These are phyloP conservation scores for Bunonema sp. DNA, from an alignment of 2,888 invertebrate genomes.

Conservation along the genomic window DNA sequence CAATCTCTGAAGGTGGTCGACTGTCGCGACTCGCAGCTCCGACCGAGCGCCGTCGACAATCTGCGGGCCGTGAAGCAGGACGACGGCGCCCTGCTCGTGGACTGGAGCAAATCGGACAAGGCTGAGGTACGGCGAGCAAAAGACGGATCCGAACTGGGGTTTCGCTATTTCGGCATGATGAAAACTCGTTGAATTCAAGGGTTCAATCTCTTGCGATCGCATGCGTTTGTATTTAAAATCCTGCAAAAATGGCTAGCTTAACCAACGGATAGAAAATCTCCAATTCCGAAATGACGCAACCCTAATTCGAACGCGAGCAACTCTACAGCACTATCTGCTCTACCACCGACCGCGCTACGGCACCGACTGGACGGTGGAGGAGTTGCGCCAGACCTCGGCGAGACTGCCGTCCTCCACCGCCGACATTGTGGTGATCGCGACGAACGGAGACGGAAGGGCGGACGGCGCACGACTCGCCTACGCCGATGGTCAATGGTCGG, in stretches of 20 bases:
- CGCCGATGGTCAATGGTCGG: constrained; percentile 4
- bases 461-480: constrained; percentile 6
- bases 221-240: no score
- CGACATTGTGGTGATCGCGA: constrained; percentile 20
- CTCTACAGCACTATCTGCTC: constrained; percentile 15
- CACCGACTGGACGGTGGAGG: constrained; percentile 10
- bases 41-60: not conserved
- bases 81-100: not conserved
- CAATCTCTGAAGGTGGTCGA: no score
- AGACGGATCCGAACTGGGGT: no score
- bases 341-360: constrained; percentile 10
- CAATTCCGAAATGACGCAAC: no score
- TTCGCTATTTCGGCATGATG: no score
- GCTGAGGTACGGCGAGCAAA: no score
- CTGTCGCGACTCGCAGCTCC: no score
- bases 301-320: no score
- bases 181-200: no score
- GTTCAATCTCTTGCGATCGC: no score
- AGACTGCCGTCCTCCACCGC: constrained; percentile 8
- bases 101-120: constrained; percentile 5
- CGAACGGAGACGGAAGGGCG: constrained; percentile 13
- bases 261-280: no score
- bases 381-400: constrained; percentile 3
- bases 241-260: no score
- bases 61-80: not conserved